These are phyloP conservation scores for Eulemur albifrons DNA, from an alignment of 2,797 vertebrate genomes.

Conservation along the genomic window DNA sequence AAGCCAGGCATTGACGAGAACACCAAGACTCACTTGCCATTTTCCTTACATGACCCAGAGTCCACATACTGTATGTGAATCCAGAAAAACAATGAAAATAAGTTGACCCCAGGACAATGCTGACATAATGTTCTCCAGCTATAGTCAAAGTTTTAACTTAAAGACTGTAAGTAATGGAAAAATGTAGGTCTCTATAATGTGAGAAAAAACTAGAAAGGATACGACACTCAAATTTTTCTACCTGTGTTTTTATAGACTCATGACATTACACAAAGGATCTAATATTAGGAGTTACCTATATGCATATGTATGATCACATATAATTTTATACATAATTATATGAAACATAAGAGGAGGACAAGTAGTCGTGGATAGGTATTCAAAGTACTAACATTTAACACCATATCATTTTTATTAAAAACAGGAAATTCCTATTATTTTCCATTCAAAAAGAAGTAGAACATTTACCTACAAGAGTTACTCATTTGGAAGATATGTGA, in stretches of 20 bases:
- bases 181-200: background rate
- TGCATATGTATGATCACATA: background rate
- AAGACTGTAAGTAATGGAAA: background rate
- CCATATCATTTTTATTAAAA: background rate
- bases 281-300: background rate
- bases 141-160: background rate
- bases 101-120: background rate
- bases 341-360: background rate
- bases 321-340: background rate
- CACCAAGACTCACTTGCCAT: background rate
- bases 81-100: background rate
- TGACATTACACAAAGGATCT: background rate
- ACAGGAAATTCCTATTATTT: background rate
- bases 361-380: background rate
- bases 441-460: background rate
- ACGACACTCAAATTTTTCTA: background rate
- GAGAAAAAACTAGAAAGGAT: background rate
- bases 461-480: background rate
- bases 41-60: background rate
- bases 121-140: background rate
- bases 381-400: background rate
- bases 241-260: background rate
- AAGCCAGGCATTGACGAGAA: background rate
- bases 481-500: slow-evolving; percentile 2
- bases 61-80: background rate